Evolutionary conservation across 2,113 vertebrate genomes (phyloP).

Genomic region (Trachemys scripta): DNA sequence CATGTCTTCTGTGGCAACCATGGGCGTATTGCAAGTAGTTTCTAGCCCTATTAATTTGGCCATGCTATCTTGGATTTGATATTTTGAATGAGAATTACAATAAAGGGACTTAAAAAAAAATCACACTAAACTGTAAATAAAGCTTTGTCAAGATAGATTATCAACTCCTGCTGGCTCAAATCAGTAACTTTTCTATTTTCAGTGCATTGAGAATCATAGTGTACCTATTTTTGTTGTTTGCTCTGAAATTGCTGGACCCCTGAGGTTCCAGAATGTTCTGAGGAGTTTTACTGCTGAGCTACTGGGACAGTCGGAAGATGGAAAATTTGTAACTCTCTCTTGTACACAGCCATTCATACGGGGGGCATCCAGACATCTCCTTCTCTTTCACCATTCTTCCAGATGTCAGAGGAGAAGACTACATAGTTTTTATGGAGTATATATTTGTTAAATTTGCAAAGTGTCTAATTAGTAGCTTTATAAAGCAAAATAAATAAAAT

Average conservation of each 20-base stretch:
- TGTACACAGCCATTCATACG: neutral
- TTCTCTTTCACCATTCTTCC: neutral
- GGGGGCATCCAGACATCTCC: neutral
- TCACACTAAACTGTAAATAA: neutral
- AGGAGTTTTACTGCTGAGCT: neutral
- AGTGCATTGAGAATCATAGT: neutral
- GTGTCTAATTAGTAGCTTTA: neutral
- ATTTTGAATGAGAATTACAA: neutral
- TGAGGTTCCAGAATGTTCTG: neutral
- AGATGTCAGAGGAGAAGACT: neutral
- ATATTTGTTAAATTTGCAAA: neutral
- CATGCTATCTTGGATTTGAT: neutral
- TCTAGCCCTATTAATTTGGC: neutral
- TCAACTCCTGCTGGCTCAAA: neutral
- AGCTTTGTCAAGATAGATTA: neutral
- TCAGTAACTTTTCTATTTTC: neutral
- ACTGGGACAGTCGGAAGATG: neutral
- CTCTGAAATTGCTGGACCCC: neutral
- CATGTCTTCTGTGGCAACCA: neutral
- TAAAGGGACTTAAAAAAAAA: neutral
- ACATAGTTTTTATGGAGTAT: neutral
- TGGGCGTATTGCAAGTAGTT: neutral
- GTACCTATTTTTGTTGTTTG: neutral
- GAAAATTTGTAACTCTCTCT: neutral
- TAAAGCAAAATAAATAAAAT: neutral